These are phyloP conservation scores for Anoplopoma fimbria DNA, from an alignment of 2,113 vertebrate genomes.

Conservation along the genomic window DNA sequence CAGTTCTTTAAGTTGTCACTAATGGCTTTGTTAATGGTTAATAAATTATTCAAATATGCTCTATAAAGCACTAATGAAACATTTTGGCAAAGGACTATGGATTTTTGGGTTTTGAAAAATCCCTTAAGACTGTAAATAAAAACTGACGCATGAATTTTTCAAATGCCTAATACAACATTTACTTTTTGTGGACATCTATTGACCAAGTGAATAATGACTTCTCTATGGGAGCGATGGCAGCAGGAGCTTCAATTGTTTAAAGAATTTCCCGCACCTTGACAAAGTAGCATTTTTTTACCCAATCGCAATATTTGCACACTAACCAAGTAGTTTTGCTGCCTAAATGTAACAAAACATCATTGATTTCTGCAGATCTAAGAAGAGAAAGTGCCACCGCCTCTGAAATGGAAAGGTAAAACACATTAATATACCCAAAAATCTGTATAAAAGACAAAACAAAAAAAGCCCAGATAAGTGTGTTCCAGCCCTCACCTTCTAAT, in stretches of 20 bases:
- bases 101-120: not conserved
- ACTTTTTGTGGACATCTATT: not conserved
- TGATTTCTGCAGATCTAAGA: not conserved
- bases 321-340: not conserved
- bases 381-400: not conserved
- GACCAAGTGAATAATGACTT: not conserved
- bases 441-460: not conserved
- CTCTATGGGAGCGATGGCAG: not conserved
- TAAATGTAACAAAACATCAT: not conserved
- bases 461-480: not conserved
- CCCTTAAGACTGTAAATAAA: not conserved
- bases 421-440: not conserved
- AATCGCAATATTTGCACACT: not conserved
- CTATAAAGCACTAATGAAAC: not conserved
- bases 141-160: not conserved
- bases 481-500: not conserved
- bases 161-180: not conserved
- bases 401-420: not conserved
- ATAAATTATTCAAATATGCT: not conserved
- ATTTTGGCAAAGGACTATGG: not conserved
- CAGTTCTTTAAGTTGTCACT: not conserved
- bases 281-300: not conserved
- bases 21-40: constrained; percentile 13
- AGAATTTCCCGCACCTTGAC: not conserved
- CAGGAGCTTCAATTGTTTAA: not conserved